A percentile compares a stretch with the other conserved stretches of the same genome.
Evolutionary conservation across 2,797 vertebrate species (phyloP).

Genomic region (Trematomus bernacchii): DNA sequence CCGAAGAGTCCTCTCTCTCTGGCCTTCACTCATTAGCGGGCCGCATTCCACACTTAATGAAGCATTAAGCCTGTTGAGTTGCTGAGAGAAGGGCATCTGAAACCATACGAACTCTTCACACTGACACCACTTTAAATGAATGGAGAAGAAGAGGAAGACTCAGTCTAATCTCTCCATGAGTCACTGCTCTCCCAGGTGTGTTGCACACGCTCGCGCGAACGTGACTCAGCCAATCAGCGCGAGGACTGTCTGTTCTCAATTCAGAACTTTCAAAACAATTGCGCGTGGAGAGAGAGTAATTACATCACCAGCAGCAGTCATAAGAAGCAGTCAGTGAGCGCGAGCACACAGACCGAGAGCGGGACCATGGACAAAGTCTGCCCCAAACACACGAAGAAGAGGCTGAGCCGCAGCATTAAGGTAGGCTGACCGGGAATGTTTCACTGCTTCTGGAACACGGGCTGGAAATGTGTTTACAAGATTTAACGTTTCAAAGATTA

Average conservation of each 20-base stretch:
- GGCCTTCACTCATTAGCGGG: neutral
- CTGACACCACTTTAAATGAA: neutral
- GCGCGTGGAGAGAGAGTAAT: slow-evolving; percentile 70
- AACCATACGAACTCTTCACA: neutral
- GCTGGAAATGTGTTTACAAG: neutral
- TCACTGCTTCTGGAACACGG: slow-evolving; percentile 7
- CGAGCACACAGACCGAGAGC: slow-evolving; percentile 1
- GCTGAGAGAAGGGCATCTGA: neutral
- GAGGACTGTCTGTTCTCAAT: slow-evolving; percentile 31
- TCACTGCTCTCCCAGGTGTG: slow-evolving; percentile 37
- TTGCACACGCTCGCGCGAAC: neutral
- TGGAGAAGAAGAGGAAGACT: too few species aligned
- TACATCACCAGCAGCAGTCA: slow-evolving; percentile 68
- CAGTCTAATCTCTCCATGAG: too few species aligned
- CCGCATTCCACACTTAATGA: slow-evolving; percentile 61
- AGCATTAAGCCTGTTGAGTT: neutral
- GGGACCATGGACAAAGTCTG: slow-evolving; percentile 66
- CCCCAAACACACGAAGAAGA: slow-evolving; percentile 63
- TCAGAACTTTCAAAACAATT: slow-evolving; percentile 68
- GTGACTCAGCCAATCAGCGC: slow-evolving; percentile 53
- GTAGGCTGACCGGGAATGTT: slow-evolving; percentile 56
- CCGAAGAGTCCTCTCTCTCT: neutral
- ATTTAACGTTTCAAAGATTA: slow-evolving; percentile 4
- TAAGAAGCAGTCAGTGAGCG: slow-evolving; percentile 47
- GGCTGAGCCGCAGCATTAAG: slow-evolving; percentile 78